Base-by-base conservation (phyloP, 2,113 vertebrate species). In the Eulemur rufifrons region DNA sequence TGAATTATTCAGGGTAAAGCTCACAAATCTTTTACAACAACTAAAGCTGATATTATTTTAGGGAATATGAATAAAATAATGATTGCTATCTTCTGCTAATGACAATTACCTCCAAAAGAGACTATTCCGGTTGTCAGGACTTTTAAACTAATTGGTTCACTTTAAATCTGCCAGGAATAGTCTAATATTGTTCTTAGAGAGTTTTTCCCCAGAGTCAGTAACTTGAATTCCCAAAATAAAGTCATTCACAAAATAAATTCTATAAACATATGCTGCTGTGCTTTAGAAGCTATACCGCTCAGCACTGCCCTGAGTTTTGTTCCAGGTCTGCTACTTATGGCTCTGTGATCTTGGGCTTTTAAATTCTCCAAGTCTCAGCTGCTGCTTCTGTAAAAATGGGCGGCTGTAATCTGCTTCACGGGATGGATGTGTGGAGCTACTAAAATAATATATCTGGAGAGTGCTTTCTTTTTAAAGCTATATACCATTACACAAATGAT, bases 91-190 rank as follows among this genome's bases (percentile, higher is more conserved):
- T 91, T 91, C 64, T 52, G 25, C 39, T 88, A 78, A 91, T 29
- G 73, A 95, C 47, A 86, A 83, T 64, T 82, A 71, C 59, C 20
- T 93, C 63, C 20, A 71, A 52, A 93, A 92, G 78, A 95, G 86
- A 42, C 80, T 95, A 93, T 86, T 96, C 91, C 68, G 89, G 42
- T 84, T 93, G 89, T 91, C 86, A 86, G 81, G 50, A 69, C 47
- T 97, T 97, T 94, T 77, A 93, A 96, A 84, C 61, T 89, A 93
- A 97, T 45, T 83, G 82, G 89, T 95, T 93, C 74, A 56, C 63
- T 86, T 34, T 37, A 69, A 54, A 34, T 87, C 89, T 95, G 29
- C 50, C 20, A 81, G 84, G 86, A 84, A 93, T 47, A 91, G 29
- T 91, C 86, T 81, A 94, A 56, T 74, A n/a, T 66, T 96, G 59